phyloP scores from a whole-genome alignment of 2,113 vertebrate species.

The Echinops telfairi region DNA sequence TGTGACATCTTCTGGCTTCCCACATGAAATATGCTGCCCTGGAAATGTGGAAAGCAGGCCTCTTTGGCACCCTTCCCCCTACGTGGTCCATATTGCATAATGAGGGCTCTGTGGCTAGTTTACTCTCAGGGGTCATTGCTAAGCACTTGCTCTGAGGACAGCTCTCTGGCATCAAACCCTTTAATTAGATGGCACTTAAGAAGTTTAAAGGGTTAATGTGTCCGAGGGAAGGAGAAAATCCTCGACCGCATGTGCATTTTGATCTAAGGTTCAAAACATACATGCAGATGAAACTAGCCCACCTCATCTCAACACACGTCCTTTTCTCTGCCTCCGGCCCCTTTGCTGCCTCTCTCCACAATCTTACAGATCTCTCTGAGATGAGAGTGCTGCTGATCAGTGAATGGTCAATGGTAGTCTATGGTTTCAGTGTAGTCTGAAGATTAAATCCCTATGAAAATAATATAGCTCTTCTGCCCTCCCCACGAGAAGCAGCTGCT shows the following conservation, averaged over 20 bases:
- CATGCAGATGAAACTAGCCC: slow-evolving; percentile 78
- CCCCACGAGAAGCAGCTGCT: slow-evolving; percentile 81
- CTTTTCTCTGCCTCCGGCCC: slow-evolving; percentile 43
- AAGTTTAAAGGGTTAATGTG: slow-evolving; percentile 62
- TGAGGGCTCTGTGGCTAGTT: slow-evolving; percentile 33
- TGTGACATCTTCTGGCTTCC: background rate
- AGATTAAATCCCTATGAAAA: slow-evolving; percentile 83
- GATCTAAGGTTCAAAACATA: slow-evolving; percentile 76
- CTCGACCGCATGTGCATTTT: background rate
- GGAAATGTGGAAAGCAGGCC: background rate
- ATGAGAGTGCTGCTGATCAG: slow-evolving; percentile 78
- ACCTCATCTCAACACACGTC: background rate
- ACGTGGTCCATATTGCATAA: background rate
- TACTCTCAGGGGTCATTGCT: slow-evolving; percentile 44
- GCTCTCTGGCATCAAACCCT: background rate
- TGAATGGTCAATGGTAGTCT: slow-evolving; percentile 77
- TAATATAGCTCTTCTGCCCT: slow-evolving; percentile 74
- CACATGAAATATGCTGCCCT: background rate
- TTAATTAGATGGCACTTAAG: slow-evolving; percentile 44
- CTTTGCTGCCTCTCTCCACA: slow-evolving; percentile 61
- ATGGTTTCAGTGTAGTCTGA: slow-evolving; percentile 80
- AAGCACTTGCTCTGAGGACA: slow-evolving; percentile 38
- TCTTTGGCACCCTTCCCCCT: background rate
- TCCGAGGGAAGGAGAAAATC: slow-evolving; percentile 22
- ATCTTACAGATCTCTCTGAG: slow-evolving; percentile 75